Percentiles rank a stretch among this genome's conserved stretches.
Conservation (phyloP, 1,140 invertebrate species). For the Aphelinus certus region DNA sequence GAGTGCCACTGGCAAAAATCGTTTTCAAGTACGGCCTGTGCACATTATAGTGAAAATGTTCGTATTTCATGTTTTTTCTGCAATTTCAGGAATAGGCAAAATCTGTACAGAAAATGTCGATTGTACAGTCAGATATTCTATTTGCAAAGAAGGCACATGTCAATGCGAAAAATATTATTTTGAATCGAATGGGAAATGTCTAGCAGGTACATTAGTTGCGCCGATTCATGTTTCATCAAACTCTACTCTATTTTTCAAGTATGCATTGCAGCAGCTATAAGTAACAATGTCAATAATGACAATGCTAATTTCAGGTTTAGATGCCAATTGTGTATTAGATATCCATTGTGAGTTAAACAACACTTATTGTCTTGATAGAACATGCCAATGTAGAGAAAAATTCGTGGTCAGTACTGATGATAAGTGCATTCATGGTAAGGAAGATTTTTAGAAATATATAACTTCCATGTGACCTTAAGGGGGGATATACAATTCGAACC, state of each 20-base stretch:
- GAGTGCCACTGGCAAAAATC: too few relatives aligned
- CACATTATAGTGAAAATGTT: background rate
- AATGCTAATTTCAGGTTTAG: constrained; percentile 37
- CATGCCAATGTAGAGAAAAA: constrained; percentile 23
- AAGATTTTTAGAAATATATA: background rate
- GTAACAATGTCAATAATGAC: too few relatives aligned
- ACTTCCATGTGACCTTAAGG: too few relatives aligned
- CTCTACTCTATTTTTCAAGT: background rate
- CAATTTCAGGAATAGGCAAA: background rate
- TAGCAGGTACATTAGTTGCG: constrained; percentile 37
- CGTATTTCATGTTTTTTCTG: background rate
- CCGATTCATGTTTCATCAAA: background rate
- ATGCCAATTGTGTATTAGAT: constrained; percentile 14
- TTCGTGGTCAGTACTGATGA: background rate
- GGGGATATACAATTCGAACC: too few relatives aligned
- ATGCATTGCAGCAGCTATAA: too few relatives aligned
- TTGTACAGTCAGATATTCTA: constrained; percentile 35
- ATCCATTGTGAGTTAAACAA: background rate
- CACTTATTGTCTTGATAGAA: background rate
- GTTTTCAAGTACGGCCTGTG: background rate
- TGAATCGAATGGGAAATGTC: constrained; percentile 24
- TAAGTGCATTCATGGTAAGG: constrained; percentile 30
- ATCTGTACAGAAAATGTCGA: constrained; percentile 43
- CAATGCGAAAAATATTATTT: constrained; percentile 43
- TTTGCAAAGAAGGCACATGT: constrained; percentile 41